These are phyloP conservation scores for Syngnathus rostellatus DNA, from an alignment of 2,797 vertebrate genomes.

Conservation along the genomic window DNA sequence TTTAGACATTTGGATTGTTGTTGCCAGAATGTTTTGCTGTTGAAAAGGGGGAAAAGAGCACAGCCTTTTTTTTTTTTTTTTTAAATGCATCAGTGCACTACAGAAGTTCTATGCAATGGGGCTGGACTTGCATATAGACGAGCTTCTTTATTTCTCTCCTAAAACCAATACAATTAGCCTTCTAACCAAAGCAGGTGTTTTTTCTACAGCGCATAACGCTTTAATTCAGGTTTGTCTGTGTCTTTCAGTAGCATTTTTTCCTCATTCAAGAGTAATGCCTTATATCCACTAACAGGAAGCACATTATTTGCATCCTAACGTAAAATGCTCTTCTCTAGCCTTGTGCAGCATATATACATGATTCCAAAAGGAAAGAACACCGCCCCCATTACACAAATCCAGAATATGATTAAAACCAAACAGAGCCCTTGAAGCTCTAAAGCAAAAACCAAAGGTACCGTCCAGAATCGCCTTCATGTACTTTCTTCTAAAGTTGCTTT, in stretches of 20 bases:
- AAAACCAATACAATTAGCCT: constrained; percentile 46
- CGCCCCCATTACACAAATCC: constrained; percentile 9
- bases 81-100: constrained; percentile 62
- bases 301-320: neutral
- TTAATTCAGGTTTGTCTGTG: neutral
- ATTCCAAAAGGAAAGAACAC: neutral
- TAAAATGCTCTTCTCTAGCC: neutral
- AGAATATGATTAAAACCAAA: constrained; percentile 25
- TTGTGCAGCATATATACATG: constrained; percentile 2
- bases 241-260: constrained; percentile 3
- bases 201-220: constrained; percentile 44
- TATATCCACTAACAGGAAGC: constrained; percentile 2
- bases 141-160: constrained; percentile 50
- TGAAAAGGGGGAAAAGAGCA: constrained; percentile 58
- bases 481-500: neutral
- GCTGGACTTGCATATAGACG: constrained; percentile 49
- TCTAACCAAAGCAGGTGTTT: constrained; percentile 52
- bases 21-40: constrained; percentile 50
- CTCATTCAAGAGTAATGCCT: constrained; percentile 1
- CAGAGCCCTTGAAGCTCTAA: constrained; percentile 10
- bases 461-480: neutral
- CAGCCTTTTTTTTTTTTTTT: constrained; percentile 43
- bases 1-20: neutral
- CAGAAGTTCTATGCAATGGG: constrained; percentile 89
- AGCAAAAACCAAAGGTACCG: constrained; percentile 47